Base-by-base conservation (phyloP, 2,888 invertebrate species). In the Lepidochitona cinerea region DNA sequence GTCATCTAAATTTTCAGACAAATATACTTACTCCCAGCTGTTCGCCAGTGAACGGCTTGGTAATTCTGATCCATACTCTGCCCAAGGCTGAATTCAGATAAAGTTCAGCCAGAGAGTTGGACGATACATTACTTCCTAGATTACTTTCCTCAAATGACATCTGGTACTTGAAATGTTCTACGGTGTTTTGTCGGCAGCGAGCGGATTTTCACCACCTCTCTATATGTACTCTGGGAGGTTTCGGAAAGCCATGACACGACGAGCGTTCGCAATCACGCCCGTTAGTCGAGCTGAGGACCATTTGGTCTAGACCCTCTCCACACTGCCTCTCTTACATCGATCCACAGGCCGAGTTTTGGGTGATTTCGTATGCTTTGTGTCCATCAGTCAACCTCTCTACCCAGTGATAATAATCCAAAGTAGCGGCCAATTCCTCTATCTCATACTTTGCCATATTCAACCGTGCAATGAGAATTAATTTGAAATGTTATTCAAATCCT, bases 321-420 rank as follows among this genome's bases (percentile, higher is more conserved):
- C 32, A 59, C 59, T 14, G 26, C 32, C 26, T 23, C 59, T 29
- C 4, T 59, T 14, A 32, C 29, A 59, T 59, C 59, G 59, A 59
- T 59, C 59, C 32, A 26, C 4, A 18, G 29, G 26, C 59, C 59
- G 12, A 18, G 26, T 26, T 4, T 26, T 32, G 23, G 23, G 32
- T 23, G 59, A 23, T 59, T 26, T 59, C 59, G 59, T 59, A 59
- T 59, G 59, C 59, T 29, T 23, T 32, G 14, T 59, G 59, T 59
- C 59, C 59, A 23, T 59, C 32, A 18, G 59, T 59, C 59, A 59
- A 59, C 59, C 59, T 26, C 59, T 59, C 26, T 1, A 32, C 29
- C 59, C 59, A 59, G 59, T 29, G 59, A 59, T 59, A 59, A 59
- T 59, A 59, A 59, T 59, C 59, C 59, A 26, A 59, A 59, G 59